A percentile compares a stretch with the other conserved stretches of the same genome.
Conservation (phyloP, 2,797 vertebrate genomes). For the Hapalemur alaotrensis region DNA sequence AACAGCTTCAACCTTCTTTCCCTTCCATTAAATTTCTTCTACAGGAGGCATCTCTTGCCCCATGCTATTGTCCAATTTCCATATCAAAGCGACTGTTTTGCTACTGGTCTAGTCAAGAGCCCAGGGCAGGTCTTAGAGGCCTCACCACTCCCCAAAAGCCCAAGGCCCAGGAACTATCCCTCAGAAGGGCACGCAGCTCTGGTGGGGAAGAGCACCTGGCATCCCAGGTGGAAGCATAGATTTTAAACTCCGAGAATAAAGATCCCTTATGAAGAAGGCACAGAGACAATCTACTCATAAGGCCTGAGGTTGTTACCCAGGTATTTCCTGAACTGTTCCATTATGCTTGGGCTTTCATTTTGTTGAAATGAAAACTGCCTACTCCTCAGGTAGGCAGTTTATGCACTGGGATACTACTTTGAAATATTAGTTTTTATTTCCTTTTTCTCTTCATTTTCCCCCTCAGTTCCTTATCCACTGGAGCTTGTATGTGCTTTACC, state of each 20-base stretch:
- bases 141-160: neutral
- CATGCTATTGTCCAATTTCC: constrained; percentile 48
- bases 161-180: neutral
- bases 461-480: neutral
- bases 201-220: neutral
- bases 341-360: neutral
- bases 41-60: neutral
- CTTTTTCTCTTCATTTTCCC: neutral
- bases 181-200: neutral
- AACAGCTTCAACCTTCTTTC: neutral
- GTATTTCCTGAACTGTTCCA: neutral
- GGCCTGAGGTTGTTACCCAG: neutral
- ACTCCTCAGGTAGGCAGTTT: neutral
- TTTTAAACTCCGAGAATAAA: neutral
- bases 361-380: too few species aligned
- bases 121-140: neutral
- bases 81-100: constrained; percentile 49
- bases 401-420: too few species aligned
- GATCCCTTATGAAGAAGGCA: neutral
- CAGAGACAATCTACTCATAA: neutral
- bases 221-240: neutral
- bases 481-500: too few species aligned
- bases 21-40: neutral
- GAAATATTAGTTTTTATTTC: neutral
- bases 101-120: constrained; percentile 18